Evolutionary conservation across 2,888 invertebrate genomes (phyloP), one percentile per base, ranked within the genome.

Genomic region (Masnerella sp.): DNA sequence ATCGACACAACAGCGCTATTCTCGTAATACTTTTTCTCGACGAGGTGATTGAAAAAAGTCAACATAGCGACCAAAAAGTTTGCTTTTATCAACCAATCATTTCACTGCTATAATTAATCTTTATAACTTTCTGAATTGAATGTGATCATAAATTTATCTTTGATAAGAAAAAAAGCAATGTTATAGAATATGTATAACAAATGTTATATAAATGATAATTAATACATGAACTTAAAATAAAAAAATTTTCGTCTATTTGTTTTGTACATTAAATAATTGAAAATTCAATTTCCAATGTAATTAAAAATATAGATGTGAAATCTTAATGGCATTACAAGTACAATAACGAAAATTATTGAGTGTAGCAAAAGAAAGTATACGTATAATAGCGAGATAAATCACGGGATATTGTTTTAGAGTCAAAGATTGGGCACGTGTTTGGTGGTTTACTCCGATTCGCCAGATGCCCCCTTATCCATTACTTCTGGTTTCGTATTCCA

Each of bases 401-500:
- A 59, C 28, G 25, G 28, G 47, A 59, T 68, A 75, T 68, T 68
- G 67, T 54, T 64, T 58, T 67, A 56, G 28, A 72, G 70, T 72
- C 59, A 62, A 61, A 59, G 73, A 67, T 43, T 36, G 68, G 77
- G 79, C 82, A 80, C 83, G 79, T 83, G 82, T 82, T 83, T 83
- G 82, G 81, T 80, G 81, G 83, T 83, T 83, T 80, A 79, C 78
- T n/a, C 74, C 77, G 75, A 71, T 69, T 69, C 67, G 68, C 82
- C 85, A 84, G 84, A 84, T 84, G 84, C 83, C 79, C 78, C 49
- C 49, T 45, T 34, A 14, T 76, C 76, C 68, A 79, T 80, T 82
- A 83, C 83, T 83, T 82, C 81, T 83, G 80, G 79, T 81, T 80
- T 83, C 82, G 74, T 83, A 79, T 82, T 80, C 79, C 78, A 51